These are phyloP conservation scores for Lepeophtheirus nordmannii DNA, from an alignment of 2,888 invertebrate species.

Conservation along the genomic window DNA sequence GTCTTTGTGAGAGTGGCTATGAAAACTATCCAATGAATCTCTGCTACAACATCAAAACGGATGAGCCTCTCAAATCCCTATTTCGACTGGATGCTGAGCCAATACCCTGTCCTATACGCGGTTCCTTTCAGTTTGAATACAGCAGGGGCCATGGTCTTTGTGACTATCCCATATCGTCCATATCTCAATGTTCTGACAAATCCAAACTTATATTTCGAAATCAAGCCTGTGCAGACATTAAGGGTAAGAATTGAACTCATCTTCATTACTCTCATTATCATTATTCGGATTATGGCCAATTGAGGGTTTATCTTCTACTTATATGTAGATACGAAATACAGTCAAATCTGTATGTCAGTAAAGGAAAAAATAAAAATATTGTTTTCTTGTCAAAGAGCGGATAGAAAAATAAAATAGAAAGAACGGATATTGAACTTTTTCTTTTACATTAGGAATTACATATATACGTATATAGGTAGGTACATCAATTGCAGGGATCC, in stretches of 20 bases:
- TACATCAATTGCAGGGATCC: too few relatives aligned
- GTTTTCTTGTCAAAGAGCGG: too few relatives aligned
- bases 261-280: too few relatives aligned
- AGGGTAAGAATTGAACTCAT: not conserved
- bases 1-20: conserved; percentile 3
- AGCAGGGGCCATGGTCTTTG: conserved; percentile 10
- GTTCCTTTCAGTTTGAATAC: conserved; percentile 5
- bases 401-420: too few relatives aligned
- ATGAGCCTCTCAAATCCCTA: conserved; percentile 1
- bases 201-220: conserved; percentile 15
- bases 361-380: too few relatives aligned
- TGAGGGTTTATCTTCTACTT: too few relatives aligned
- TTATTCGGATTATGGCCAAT: too few relatives aligned
- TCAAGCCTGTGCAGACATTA: conserved; percentile 21
- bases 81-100: conserved; percentile 11
- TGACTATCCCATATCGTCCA: conserved; percentile 17
- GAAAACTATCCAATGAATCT: not conserved
- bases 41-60: conserved; percentile 5
- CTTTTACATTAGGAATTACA: too few relatives aligned
- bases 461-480: too few relatives aligned
- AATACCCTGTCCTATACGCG: conserved; percentile 12
- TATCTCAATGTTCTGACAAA: conserved; percentile 20
- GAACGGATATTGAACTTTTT: too few relatives aligned
- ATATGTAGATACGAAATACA: too few relatives aligned
- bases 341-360: too few relatives aligned